Conservation (phyloP, 2,888 invertebrate species). For the Euplexia lucipara region DNA sequence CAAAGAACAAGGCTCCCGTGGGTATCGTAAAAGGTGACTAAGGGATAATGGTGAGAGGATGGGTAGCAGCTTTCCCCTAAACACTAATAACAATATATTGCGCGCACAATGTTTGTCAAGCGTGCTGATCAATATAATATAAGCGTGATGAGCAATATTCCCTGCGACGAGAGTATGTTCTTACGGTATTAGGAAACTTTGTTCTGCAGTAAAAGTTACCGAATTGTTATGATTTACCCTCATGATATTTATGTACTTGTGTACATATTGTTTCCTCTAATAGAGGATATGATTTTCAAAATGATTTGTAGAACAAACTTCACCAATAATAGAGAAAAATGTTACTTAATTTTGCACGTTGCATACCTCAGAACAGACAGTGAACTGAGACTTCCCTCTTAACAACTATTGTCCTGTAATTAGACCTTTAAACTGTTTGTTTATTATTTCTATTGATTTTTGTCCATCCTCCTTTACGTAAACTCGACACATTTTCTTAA, state of each 20-base stretch:
- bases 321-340: too few species aligned
- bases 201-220: conserved; percentile 11
- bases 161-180: conserved; percentile 18
- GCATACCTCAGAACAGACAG: too few species aligned
- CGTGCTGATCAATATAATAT: conserved; percentile 32
- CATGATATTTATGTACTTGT: conserved; percentile 5
- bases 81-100: conserved; percentile 50
- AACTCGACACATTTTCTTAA: too few species aligned
- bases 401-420: too few species aligned
- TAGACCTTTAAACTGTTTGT: too few species aligned
- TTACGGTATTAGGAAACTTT: conserved; percentile 21
- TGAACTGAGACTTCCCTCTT: too few species aligned
- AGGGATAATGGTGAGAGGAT: conserved; percentile 41
- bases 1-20: conserved; percentile 21
- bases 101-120: conserved; percentile 39
- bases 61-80: conserved; percentile 45
- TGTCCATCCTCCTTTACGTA: too few species aligned
- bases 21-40: conserved; percentile 43
- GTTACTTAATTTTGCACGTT: too few species aligned
- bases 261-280: conserved; percentile 1
- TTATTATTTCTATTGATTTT: too few species aligned
- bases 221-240: conserved; percentile 38
- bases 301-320: conserved; percentile 3
- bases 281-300: not conserved
- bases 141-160: conserved; percentile 23